Conservation (phyloP, 2,113 vertebrate genomes). For the Neogale vison region DNA sequence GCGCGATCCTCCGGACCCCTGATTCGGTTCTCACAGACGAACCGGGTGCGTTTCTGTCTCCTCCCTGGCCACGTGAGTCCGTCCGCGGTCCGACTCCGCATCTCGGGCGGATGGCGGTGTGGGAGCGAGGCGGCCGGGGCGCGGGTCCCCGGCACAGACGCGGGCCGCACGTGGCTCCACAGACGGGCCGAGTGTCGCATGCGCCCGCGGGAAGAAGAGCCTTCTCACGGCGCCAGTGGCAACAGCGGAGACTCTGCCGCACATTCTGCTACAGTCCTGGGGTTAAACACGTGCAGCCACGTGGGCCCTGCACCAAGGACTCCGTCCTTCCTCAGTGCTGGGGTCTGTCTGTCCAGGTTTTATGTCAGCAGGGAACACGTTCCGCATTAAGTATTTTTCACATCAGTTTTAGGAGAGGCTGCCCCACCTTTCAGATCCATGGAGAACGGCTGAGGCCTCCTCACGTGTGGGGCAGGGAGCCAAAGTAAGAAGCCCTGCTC, state of each 20-base stretch:
- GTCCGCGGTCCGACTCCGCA: fast-evolving
- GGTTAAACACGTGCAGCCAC: background rate
- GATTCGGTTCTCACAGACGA: fast-evolving
- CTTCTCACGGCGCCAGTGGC: fast-evolving
- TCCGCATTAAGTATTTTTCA: background rate
- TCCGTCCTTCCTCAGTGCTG: fast-evolving
- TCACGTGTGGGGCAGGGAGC: background rate
- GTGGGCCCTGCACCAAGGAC: background rate
- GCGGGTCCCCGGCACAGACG: background rate
- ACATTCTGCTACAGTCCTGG: no score
- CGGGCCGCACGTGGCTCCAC: fast-evolving
- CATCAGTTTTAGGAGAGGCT: background rate
- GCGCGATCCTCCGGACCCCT: fast-evolving
- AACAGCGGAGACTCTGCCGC: background rate
- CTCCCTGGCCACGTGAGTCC: background rate
- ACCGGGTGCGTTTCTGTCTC: background rate
- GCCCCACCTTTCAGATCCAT: background rate
- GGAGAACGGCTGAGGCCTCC: background rate
- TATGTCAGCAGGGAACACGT: background rate
- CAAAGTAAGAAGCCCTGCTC: background rate
- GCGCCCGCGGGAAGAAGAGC: no score
- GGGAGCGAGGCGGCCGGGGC: background rate
- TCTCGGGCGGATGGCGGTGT: background rate
- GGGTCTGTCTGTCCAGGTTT: background rate
- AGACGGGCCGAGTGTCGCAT: fast-evolving